Conservation (phyloP, 2,888 invertebrate species). For the Philereme transversata region DNA sequence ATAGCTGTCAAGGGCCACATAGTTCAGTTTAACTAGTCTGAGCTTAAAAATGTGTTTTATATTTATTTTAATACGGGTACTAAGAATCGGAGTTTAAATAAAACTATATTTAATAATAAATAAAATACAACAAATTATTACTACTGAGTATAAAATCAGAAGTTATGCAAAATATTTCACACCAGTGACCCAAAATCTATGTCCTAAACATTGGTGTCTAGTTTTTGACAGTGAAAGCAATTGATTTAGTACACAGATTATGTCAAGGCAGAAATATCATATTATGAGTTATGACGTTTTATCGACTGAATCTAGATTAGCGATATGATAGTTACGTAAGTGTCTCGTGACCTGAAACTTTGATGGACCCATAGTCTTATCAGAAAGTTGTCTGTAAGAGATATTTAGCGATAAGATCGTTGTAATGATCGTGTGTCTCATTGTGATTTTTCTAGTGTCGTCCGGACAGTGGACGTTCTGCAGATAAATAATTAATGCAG, state of each 20-base stretch:
- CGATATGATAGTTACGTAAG: neutral
- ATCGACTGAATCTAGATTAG: constrained; percentile 19
- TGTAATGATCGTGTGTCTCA: too few species aligned
- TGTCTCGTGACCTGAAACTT: constrained; percentile 4
- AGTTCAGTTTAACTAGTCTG: too few species aligned
- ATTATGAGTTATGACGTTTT: constrained; percentile 18
- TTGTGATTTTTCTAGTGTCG: too few species aligned
- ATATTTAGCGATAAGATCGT: constrained; percentile 4
- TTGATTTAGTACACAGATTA: constrained; percentile 13
- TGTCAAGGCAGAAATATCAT: constrained; percentile 15
- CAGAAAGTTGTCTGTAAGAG: constrained; percentile 3
- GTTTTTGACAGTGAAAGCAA: constrained; percentile 14
- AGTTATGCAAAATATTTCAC: constrained; percentile 5
- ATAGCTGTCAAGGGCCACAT: too few species aligned
- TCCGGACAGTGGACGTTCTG: too few species aligned
- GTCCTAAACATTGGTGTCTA: constrained; percentile 2
- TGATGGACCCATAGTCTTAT: neutral
- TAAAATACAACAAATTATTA: too few species aligned
- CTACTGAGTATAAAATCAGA: too few species aligned
- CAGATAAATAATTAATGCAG: too few species aligned
- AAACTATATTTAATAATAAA: too few species aligned
- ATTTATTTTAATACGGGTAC: too few species aligned
- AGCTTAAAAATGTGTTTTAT: too few species aligned
- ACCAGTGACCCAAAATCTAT: constrained; percentile 11
- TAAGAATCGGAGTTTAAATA: too few species aligned